Evolutionary conservation across 2,113 vertebrate species (phyloP).

Genomic region (Atrichornis clamosus): DNA sequence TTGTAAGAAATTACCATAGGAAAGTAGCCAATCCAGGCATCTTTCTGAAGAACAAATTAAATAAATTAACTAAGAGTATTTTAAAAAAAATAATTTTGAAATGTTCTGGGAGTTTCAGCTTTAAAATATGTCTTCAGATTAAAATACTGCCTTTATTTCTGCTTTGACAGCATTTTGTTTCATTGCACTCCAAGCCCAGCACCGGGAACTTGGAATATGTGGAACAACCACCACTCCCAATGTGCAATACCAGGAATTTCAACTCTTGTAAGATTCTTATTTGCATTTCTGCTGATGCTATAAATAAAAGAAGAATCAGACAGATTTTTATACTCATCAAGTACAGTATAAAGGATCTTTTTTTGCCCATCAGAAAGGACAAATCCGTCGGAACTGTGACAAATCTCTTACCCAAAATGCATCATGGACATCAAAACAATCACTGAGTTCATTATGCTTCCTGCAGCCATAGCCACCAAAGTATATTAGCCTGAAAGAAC

Average conservation of each 20-base stretch:
- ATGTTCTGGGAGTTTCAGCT: not conserved
- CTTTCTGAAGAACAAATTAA: not conserved
- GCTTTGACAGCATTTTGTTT: not conserved
- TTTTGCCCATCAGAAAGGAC: not conserved
- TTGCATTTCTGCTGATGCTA: not conserved
- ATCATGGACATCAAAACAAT: slow-evolving; percentile 90
- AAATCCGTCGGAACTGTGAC: not conserved
- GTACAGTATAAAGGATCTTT: not conserved
- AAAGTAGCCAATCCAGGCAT: not conserved
- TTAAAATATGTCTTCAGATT: not conserved
- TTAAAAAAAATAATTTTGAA: not conserved
- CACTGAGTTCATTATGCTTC: slow-evolving; percentile 79
- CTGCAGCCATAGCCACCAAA: slow-evolving; percentile 96
- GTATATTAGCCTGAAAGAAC: slow-evolving; percentile 83
- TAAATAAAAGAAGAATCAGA: not conserved
- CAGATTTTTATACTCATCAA: not conserved
- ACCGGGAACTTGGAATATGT: not conserved
- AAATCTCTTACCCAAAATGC: slow-evolving; percentile 86
- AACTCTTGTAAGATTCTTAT: not conserved
- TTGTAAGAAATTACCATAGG: not conserved
- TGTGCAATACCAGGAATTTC: not conserved
- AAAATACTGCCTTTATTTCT: not conserved
- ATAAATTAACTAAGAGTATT: not conserved
- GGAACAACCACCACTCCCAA: not conserved
- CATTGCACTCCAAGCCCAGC: not conserved